Evolutionary conservation across 2,888 invertebrate genomes (phyloP).

Genomic region (Pseudococcus longispinus): DNA sequence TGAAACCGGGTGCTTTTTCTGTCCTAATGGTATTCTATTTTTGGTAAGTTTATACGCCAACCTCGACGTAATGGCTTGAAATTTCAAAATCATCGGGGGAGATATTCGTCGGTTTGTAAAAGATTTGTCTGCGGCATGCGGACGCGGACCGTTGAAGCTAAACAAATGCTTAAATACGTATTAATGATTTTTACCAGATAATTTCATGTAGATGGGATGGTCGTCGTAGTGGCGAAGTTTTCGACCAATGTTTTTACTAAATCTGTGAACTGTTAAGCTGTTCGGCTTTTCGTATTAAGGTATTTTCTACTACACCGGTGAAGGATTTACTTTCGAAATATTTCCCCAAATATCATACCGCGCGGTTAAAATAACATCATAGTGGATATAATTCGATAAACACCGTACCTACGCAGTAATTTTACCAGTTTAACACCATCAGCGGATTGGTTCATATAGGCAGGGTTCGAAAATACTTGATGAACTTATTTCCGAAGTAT

Average conservation of each 20-base stretch:
- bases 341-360: neutral
- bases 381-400: neutral
- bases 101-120: neutral
- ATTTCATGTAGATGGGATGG: neutral
- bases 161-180: conserved; percentile 17
- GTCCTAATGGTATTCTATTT: neutral
- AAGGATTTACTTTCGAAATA: neutral
- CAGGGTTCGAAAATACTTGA: neutral
- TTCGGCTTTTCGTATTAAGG: conserved; percentile 7
- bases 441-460: neutral
- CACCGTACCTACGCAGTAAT: neutral
- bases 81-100: neutral
- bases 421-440: neutral
- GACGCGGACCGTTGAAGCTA: neutral
- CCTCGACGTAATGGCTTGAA: neutral
- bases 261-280: neutral
- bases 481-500: neutral
- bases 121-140: neutral
- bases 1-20: neutral
- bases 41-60: neutral
- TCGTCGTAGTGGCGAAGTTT: neutral
- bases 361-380: neutral
- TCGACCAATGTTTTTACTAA: neutral
- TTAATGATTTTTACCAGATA: conserved; percentile 20
- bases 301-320: neutral